Conservation (phyloP, 2,888 invertebrate genomes). For the Pardosa pseudoannulata region DNA sequence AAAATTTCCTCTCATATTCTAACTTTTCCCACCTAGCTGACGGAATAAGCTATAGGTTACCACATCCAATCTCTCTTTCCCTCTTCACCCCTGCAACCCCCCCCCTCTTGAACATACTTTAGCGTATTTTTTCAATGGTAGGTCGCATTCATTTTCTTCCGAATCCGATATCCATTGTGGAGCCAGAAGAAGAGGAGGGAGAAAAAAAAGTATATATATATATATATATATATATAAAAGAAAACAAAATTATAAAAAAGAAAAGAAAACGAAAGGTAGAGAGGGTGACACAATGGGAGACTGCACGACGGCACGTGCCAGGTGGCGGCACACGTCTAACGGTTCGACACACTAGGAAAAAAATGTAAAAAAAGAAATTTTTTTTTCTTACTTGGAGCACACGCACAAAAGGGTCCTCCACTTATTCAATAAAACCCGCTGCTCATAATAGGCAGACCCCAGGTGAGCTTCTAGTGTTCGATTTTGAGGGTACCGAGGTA, state of each 20-base stretch:
- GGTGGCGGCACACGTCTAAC: conserved; percentile 46
- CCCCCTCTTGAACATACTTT: background rate
- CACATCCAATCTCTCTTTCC: background rate
- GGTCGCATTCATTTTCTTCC: conserved; percentile 29
- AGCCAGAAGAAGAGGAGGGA: background rate
- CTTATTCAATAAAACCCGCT: conserved; percentile 52
- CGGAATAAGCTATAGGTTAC: background rate
- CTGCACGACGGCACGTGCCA: conserved; percentile 63
- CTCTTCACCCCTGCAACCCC: no score
- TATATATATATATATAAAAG: no score
- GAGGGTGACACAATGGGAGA: conserved; percentile 1
- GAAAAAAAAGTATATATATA: background rate
- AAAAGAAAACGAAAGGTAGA: conserved; percentile 14
- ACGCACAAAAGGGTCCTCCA: conserved; percentile 34
- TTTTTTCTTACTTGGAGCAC: conserved; percentile 6
- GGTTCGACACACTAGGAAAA: conserved; percentile 43
- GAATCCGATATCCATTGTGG: conserved; percentile 51
- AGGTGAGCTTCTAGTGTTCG: conserved; percentile 39
- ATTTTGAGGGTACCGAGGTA: conserved; percentile 22
- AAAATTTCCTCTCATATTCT: conserved; percentile 23
- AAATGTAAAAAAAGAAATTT: no score
- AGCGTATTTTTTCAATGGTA: background rate
- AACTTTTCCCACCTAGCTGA: conserved; percentile 57
- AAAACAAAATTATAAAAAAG: conserved; percentile 1
- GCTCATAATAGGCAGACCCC: conserved; percentile 18